Base-by-base conservation (phyloP, 2,797 vertebrate genomes). In the Aythya fuligula region DNA sequence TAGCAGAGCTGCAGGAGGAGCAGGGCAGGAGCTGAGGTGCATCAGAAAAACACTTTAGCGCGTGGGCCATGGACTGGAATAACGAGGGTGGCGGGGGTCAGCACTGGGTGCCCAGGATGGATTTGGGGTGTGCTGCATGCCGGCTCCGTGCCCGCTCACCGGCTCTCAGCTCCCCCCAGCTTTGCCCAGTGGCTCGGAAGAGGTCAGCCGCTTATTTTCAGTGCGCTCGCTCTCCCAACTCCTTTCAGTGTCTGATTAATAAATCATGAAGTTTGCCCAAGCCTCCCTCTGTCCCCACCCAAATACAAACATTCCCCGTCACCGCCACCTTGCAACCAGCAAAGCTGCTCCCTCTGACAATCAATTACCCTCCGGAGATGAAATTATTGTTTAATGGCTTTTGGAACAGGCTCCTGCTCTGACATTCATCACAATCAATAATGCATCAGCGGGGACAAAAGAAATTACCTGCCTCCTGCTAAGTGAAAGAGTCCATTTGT, bases 331-430 rank as follows among this genome's bases (percentile, higher is more conserved):
- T 94, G 96, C 83, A 94, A 94, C 93, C 80, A 87, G 97, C 94
- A 95, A 93, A 96, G 73, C 90, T 82, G 94, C 95, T 96, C 96
- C 96, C 95, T 96, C 95, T 98, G 98, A 98, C 98, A 98, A 98
- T 98, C 98, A 98, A 98, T 98, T 98, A 98, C 97, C 96, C 97
- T 98, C 97, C 93, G 87, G 98, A 98, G 98, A 98, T 98, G 97
- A 98, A 98, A 98, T 98, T 98, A 98, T 98, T 98, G 98, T 98
- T 98, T 98, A 98, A 98, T 98, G 98, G 98, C 97, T 98, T 97
- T 97, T 98, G 97, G 97, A 98, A 97, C 97, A 96, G 97, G 96
- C 97, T 98, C 95, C 97, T 94, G 97, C 96, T 97, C 97, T 98
- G 97, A 98, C 97, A 98, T 98, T 98, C 98, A 98, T 98, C 97